Conservation (phyloP, 2,797 vertebrate genomes). For the Lophotriccus pileatus region DNA sequence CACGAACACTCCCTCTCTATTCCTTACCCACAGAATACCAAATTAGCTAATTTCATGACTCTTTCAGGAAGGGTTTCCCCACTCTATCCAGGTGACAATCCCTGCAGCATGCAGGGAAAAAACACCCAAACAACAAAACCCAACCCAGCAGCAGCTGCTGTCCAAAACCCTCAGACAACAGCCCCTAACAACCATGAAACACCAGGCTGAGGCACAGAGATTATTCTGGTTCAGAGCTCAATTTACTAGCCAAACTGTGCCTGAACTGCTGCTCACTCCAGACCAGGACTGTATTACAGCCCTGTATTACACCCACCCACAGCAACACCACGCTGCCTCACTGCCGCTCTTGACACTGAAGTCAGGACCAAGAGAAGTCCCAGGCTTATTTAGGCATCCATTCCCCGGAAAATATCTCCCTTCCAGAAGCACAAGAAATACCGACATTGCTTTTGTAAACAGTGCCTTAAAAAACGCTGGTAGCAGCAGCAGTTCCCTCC, state of each 20-base stretch:
- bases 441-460: not conserved
- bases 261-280: not conserved
- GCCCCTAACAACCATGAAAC: not conserved
- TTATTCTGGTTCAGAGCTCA: not conserved
- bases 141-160: not conserved
- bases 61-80: not conserved
- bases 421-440: not conserved
- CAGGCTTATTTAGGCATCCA: not conserved
- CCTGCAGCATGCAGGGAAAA: not conserved
- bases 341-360: not conserved
- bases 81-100: not conserved
- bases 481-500: not conserved
- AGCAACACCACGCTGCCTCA: not conserved
- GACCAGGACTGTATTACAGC: not conserved
- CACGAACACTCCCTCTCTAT: not conserved
- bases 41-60: not conserved
- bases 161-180: not conserved
- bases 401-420: not conserved
- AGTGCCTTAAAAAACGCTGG: not conserved
- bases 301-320: not conserved
- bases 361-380: not conserved
- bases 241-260: not conserved
- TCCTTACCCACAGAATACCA: not conserved
- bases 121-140: not conserved
- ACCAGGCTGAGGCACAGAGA: accelerated